Percentiles rank a stretch among this genome's conserved stretches.
phyloP scores from a whole-genome alignment of 2,113 vertebrate species.

The Rattus norvegicus region GRCr8 NC_086039.1:153397501-153398000 shows the following conservation, averaged over 20 bases:
- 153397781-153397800: neutral
- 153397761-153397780: neutral
- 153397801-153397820: neutral
- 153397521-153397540: neutral
- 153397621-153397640: conserved; percentile 13
- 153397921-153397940: neutral
- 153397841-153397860: neutral
- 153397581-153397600: conserved; percentile 25
- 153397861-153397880: neutral
- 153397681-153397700: conserved; percentile 16
- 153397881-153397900: neutral
- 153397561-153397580: neutral
- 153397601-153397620: neutral
- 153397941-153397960: neutral
- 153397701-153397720: neutral
- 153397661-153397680: neutral
- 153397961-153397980: neutral
- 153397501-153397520: neutral
- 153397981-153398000: conserved; percentile 49
- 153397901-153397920: neutral
- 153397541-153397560: neutral
- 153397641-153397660: neutral
- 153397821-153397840: neutral
- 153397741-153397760: neutral
- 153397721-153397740: neutral